Base-by-base conservation (phyloP, 1,140 invertebrate species). In the Drosophila funebris region DNA sequence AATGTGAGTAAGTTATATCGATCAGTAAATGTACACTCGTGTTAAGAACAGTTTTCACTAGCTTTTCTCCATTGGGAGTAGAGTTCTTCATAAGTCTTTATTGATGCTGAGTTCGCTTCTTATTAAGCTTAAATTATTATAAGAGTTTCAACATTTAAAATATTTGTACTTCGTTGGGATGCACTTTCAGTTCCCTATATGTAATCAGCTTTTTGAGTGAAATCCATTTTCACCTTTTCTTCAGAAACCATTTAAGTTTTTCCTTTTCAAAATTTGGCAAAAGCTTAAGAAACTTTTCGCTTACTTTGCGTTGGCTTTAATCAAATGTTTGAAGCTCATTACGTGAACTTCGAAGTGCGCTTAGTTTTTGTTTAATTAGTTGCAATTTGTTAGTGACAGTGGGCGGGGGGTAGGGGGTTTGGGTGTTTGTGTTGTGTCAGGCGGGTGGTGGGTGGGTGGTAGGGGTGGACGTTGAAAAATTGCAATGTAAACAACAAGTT, bases 371-470 rank as follows among this genome's bases (percentile, higher is more conserved):
- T 43, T 48, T 87, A 85, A 85, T 85, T 85, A 87, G 82, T 46
- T 82, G 74, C 83, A 82, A 85, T 85, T 87, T 87, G 82, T 85
- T 48, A 72, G 66, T 4, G 54, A 16, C 29, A 58, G 56, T 22
- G 14, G 7, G 36, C 54, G 63, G 22, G 22, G 27, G 37, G 18
- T 13, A 24, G 31, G 33, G 13, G 22, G 53, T 0, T n/a, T n/a
- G n/a, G n/a, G n/a, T n/a, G n/a, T n/a, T n/a, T n/a, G n/a, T n/a
- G n/a, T n/a, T n/a, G n/a, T n/a, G n/a, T n/a, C n/a, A 9, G 20
- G 36, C 1, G n/a, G 4, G 5, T 9, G 3, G 6, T 29, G 13
- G 29, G 46, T 41, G n/a, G 46, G 13, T 27, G 14, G 24, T n/a
- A 11, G 24, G 46, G 46, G 37, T 5, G 62, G 2, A 22, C 37